Evolutionary conservation across 2,113 vertebrate species (phyloP), one percentile per base, ranked within the genome.

Genomic region (Chelonoidis abingdonii): DNA sequence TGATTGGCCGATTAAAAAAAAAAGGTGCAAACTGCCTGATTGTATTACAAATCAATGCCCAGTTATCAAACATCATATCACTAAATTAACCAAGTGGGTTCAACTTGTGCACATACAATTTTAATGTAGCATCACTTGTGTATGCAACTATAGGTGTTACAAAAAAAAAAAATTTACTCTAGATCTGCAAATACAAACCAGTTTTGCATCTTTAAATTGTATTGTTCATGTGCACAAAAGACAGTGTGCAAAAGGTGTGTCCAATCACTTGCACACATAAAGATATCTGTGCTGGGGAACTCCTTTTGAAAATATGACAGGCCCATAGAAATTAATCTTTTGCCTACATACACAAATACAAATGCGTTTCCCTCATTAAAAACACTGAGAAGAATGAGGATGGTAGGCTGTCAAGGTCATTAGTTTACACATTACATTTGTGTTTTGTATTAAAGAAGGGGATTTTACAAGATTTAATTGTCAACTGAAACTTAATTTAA

Each of bases 401-500:
- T 16, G 56, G 1, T 75, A 84, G 57, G 75, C 89, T 91, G 35
- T 65, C 22, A 90, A 96, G 90, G 9, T 6, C 31, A 65, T 8
- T 86, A 53, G 27, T 78, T 3, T 50, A 41, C 1, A 31, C 49
- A 83, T 81, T 75, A 10, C 69, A 78, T 56, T 79, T 75, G 31
- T 44, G 47, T 86, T 88, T 95, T 75, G 27, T 2, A n/a, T 65
- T 88, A 92, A 69, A 72, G 29, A 80, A 86, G 85, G 6, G 25
- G 76, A 24, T 49, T 83, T 76, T 82, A n/a, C 1, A 27, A 17
- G 38, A 91, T 69, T 2, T 2, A 62, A 10, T 5, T 25, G 7
- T 57, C 41, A 93, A 92, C 19, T 89, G 25, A 95, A 96, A 95
- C 86, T 10, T 75, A 54, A 96, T 91, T 93, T 88, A 91, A 91